These are phyloP conservation scores for Crotalus tigris DNA, from an alignment of 2,113 vertebrate species.

Conservation along the genomic window DNA sequence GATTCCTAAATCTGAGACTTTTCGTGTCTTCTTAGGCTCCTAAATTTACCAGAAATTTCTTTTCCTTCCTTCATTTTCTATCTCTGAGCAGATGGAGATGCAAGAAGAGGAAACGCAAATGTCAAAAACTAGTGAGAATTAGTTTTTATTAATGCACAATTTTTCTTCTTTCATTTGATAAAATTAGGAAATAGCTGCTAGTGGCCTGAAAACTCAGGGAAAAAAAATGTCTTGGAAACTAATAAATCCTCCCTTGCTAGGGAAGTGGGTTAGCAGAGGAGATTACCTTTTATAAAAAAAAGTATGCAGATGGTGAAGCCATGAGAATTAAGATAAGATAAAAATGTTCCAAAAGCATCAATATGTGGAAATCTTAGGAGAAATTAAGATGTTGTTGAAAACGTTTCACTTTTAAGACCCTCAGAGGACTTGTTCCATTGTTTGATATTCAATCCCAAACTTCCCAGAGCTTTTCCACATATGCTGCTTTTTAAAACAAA, in stretches of 20 bases:
- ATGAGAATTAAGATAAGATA: constrained; percentile 48
- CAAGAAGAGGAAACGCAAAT: constrained; percentile 34
- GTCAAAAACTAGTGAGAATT: constrained; percentile 27
- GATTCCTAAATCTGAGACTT: constrained; percentile 8
- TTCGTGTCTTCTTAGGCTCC: not conserved
- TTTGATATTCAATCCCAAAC: constrained; percentile 46
- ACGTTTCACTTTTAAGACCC: constrained; percentile 42
- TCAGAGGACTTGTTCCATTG: constrained; percentile 38
- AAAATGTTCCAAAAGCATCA: constrained; percentile 47
- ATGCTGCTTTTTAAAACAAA: constrained; percentile 25
- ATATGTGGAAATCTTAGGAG: constrained; percentile 39
- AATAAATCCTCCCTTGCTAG: constrained; percentile 57
- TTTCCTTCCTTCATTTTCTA: constrained; percentile 2
- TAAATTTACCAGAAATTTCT: not conserved
- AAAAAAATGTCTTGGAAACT: constrained; percentile 60
- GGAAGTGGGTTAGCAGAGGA: constrained; percentile 56
- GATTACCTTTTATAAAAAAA: constrained; percentile 57
- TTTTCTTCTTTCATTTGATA: constrained; percentile 46
- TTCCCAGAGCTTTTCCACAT: constrained; percentile 43
- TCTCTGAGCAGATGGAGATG: constrained; percentile 20
- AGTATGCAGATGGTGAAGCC: constrained; percentile 47
- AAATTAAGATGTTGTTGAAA: constrained; percentile 50
- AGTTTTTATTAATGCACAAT: constrained; percentile 50
- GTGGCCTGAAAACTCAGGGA: constrained; percentile 44
- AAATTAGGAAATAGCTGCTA: constrained; percentile 43